Evolutionary conservation across 2,888 invertebrate species (phyloP).

Genomic region (Yponomeuta sedellus): DNA sequence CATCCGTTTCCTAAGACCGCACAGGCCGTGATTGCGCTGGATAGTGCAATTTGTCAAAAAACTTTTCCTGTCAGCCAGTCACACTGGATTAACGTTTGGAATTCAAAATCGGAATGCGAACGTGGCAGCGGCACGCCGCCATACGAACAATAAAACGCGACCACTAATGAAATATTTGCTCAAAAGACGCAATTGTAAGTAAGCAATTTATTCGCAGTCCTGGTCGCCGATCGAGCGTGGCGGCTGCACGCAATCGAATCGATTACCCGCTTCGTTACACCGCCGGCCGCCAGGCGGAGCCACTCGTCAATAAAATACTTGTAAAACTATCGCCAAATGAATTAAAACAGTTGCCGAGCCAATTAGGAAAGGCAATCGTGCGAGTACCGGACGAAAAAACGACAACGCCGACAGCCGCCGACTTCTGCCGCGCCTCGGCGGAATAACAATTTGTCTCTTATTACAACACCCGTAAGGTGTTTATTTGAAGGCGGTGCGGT

Average conservation of each 20-base stretch:
- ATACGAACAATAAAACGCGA: slow-evolving; percentile 37
- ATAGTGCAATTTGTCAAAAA: background rate
- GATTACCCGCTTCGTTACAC: slow-evolving; percentile 70
- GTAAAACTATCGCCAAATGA: slow-evolving; percentile 76
- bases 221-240: slow-evolving; percentile 51
- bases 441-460: slow-evolving; percentile 34
- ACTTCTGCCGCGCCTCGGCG: slow-evolving; percentile 19
- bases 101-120: slow-evolving; percentile 20
- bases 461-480: slow-evolving; percentile 34
- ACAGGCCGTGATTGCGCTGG: slow-evolving; percentile 21
- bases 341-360: slow-evolving; percentile 74
- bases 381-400: slow-evolving; percentile 68
- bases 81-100: slow-evolving; percentile 10
- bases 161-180: slow-evolving; percentile 41
- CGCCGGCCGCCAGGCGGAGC: slow-evolving; percentile 65
- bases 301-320: slow-evolving; percentile 74
- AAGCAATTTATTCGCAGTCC: slow-evolving; percentile 37
- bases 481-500: slow-evolving; percentile 32
- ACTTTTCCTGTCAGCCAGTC: slow-evolving; percentile 2
- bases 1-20: slow-evolving; percentile 27
- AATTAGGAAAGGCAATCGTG: slow-evolving; percentile 75
- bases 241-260: slow-evolving; percentile 68
- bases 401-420: slow-evolving; percentile 38
- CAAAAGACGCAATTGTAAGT: slow-evolving; percentile 36
- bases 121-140: slow-evolving; percentile 20